These are phyloP conservation scores for Molorchus minor DNA, from an alignment of 2,888 invertebrate genomes.

Conservation along the genomic window DNA sequence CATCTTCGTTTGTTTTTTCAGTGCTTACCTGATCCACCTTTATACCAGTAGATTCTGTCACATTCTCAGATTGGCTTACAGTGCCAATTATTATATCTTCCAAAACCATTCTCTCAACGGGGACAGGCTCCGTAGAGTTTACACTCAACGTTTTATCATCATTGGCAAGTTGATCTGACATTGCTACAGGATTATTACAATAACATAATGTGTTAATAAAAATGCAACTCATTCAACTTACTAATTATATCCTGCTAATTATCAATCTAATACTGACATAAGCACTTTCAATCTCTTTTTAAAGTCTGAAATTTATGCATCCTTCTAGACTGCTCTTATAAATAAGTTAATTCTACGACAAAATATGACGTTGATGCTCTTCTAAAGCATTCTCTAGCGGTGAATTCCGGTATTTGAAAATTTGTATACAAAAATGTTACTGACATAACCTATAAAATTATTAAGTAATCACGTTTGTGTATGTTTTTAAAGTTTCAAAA, in stretches of 20 bases:
- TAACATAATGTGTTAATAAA: neutral
- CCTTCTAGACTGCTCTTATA: neutral
- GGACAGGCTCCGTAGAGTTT: conserved; percentile 1
- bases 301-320: neutral
- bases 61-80: conserved; percentile 4
- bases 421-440: conserved; percentile 10
- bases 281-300: neutral
- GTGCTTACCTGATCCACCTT: conserved; percentile 10
- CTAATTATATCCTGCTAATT: neutral
- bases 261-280: neutral
- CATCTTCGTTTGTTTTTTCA: conserved; percentile 35
- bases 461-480: neutral
- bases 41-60: conserved; percentile 1
- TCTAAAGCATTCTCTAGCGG: conserved; percentile 23
- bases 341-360: conserved; percentile 6
- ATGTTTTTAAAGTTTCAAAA: neutral
- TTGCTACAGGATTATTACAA: neutral
- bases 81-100: conserved; percentile 22
- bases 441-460: conserved; percentile 18
- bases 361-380: conserved; percentile 1
- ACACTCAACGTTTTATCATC: neutral
- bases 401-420: conserved; percentile 5
- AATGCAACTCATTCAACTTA: too few species aligned
- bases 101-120: conserved; percentile 3
- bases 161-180: conserved; percentile 4